phyloP scores from a whole-genome alignment of 2,113 vertebrate genomes.

The Corydoras sp. region DNA sequence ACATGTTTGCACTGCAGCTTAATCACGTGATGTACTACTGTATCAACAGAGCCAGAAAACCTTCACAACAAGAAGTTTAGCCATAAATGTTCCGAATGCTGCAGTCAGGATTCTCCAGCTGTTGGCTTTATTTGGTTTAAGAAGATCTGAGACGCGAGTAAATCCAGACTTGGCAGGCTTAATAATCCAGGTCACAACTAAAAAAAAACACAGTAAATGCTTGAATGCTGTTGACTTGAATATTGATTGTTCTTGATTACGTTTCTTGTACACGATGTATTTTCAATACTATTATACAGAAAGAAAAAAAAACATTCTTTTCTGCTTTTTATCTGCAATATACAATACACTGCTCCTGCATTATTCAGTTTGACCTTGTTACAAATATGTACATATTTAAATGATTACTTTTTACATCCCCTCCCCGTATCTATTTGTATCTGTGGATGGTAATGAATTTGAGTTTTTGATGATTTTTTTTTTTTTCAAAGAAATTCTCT shows the following conservation, averaged over 20 bases:
- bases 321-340: conserved; percentile 22
- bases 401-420: conserved; percentile 28
- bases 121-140: too few species aligned
- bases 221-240: not conserved
- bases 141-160: too few species aligned
- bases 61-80: too few species aligned
- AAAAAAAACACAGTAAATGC: not conserved
- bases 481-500: conserved; percentile 14
- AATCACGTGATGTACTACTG: too few species aligned
- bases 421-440: conserved; percentile 31
- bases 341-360: conserved; percentile 21
- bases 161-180: not conserved
- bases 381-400: conserved; percentile 28
- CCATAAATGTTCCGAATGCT: too few species aligned
- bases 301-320: not conserved
- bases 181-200: not conserved
- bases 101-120: too few species aligned
- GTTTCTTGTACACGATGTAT: not conserved
- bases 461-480: not conserved
- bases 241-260: not conserved
- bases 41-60: too few species aligned
- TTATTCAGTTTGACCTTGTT: not conserved
- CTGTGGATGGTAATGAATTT: conserved; percentile 18
- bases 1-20: too few species aligned
- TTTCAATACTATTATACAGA: not conserved